These are phyloP conservation scores for Tubiluchus corallicola DNA, from an alignment of 2,888 invertebrate genomes.

Conservation along the genomic window DNA sequence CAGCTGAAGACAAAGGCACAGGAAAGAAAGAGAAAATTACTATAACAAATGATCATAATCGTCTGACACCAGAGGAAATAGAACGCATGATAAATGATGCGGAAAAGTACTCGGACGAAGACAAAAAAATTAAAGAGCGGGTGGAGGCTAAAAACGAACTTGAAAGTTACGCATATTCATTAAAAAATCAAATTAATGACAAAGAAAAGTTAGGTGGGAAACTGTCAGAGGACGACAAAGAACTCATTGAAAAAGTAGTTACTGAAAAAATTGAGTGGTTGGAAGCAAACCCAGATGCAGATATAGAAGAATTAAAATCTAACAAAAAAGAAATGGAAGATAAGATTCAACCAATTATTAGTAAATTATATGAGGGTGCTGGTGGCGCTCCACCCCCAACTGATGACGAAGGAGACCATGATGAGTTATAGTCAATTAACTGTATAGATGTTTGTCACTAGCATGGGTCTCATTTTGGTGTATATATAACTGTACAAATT, in stretches of 20 bases:
- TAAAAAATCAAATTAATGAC: constrained; percentile 88
- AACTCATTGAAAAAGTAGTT: constrained; percentile 80
- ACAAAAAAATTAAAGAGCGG: constrained; percentile 84
- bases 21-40: constrained; percentile 97
- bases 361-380: constrained; percentile 77
- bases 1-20: constrained; percentile 97
- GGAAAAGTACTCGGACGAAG: constrained; percentile 96
- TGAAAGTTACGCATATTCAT: constrained; percentile 87
- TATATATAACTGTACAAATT: too few relatives aligned
- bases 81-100: constrained; percentile 98
- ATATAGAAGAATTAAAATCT: constrained; percentile 41
- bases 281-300: constrained; percentile 68
- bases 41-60: constrained; percentile 94
- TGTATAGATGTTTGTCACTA: too few relatives aligned
- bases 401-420: constrained; percentile 40
- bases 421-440: constrained; percentile 38
- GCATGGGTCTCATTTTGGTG: too few relatives aligned
- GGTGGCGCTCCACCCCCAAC: constrained; percentile 44
- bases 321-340: constrained; percentile 87
- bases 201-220: constrained; percentile 94
- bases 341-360: constrained; percentile 88
- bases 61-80: constrained; percentile 91
- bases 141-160: constrained; percentile 92
- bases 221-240: constrained; percentile 65
- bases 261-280: constrained; percentile 95